Conservation (phyloP, 2,888 invertebrate genomes). For the Gortyna flavago region DNA sequence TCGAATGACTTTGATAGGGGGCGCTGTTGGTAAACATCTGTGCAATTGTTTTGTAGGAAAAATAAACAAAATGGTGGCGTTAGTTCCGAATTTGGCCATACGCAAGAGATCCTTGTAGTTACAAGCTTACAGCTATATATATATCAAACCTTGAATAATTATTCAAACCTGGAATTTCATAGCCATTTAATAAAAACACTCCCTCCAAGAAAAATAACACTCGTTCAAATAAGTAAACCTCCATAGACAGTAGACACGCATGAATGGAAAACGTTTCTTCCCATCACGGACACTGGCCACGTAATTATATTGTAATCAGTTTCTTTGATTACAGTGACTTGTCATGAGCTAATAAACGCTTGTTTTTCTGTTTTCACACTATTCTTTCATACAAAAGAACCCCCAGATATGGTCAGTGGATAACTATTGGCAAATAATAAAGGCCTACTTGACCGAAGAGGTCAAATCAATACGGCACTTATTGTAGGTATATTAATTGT, state of each 20-base stretch:
- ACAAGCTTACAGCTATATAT: not conserved
- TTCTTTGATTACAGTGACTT: slow-evolving; percentile 43
- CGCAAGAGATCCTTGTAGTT: no score
- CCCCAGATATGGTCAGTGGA: not conserved
- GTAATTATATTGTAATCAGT: slow-evolving; percentile 55
- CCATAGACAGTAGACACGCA: slow-evolving; percentile 40
- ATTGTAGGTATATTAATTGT: slow-evolving; percentile 13
- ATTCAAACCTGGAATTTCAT: slow-evolving; percentile 15
- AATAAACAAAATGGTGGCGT: not conserved
- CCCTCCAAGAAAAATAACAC: not conserved
- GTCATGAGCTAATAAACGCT: slow-evolving; percentile 36
- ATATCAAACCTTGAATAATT: not conserved
- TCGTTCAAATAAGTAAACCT: slow-evolving; percentile 1
- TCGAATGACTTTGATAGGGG: not conserved
- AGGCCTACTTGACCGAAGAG: slow-evolving; percentile 19
- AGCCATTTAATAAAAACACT: not conserved
- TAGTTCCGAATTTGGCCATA: no score
- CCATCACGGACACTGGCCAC: slow-evolving; percentile 45
- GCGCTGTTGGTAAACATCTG: not conserved
- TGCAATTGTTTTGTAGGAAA: not conserved
- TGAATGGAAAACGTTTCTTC: slow-evolving; percentile 40
- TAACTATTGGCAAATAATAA: slow-evolving; percentile 3
- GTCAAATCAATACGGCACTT: slow-evolving; percentile 38
- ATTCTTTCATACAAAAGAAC: slow-evolving; percentile 10
- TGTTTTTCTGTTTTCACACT: slow-evolving; percentile 10